These are phyloP conservation scores for Pristionchus mayeri DNA, from an alignment of 2,888 invertebrate genomes.

Conservation along the genomic window DNA sequence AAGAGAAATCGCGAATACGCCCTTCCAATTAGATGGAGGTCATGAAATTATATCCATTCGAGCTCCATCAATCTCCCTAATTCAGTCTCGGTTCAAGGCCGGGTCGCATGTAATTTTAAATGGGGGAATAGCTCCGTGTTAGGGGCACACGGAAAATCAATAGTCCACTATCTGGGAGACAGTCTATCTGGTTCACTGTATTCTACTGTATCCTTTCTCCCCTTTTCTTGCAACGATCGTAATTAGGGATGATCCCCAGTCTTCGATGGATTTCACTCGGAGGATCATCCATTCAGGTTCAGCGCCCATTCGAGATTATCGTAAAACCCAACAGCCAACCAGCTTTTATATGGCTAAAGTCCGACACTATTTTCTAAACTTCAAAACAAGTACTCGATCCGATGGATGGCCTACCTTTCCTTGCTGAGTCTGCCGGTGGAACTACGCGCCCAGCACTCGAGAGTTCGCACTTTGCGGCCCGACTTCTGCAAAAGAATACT, in stretches of 20 bases:
- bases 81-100: not conserved
- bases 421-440: not conserved
- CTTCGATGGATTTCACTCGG: not conserved
- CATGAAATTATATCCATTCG: not conserved
- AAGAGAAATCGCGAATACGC: not conserved
- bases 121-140: no score
- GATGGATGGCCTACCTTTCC: not conserved
- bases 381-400: not conserved
- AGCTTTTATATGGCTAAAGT: not conserved
- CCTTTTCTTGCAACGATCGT: not conserved
- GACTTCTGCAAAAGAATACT: constrained; percentile 4
- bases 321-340: not conserved
- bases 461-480: constrained; percentile 28
- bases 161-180: no score
- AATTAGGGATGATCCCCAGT: not conserved
- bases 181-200: no score
- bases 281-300: constrained; percentile 14
- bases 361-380: not conserved
- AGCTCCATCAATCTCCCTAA: not conserved
- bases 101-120: not conserved
- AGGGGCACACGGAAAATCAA: no score
- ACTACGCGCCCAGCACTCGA: not conserved
- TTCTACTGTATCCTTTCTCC: not conserved
- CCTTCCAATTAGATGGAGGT: constrained; percentile 12
- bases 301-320: not conserved